A percentile compares a stretch with the other conserved stretches of the same genome.
Evolutionary conservation across 2,113 vertebrate genomes (phyloP).

Genomic region (Mobula birostris): DNA sequence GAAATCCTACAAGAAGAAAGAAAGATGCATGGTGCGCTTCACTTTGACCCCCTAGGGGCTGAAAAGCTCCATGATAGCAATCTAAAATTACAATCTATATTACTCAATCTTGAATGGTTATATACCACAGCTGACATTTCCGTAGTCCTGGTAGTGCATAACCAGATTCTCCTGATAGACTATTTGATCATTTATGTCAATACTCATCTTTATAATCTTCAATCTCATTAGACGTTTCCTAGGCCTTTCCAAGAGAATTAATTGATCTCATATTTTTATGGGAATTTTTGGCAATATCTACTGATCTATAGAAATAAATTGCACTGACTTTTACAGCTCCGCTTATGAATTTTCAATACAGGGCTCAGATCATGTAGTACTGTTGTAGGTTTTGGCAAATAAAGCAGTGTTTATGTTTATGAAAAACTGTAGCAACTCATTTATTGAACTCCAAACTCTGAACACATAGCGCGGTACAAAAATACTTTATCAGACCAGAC

Average conservation of each 20-base stretch:
- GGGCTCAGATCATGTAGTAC: not conserved
- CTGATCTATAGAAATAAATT: not conserved
- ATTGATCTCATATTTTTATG: not conserved
- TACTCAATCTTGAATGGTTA: conserved; percentile 15
- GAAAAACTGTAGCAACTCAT: no score
- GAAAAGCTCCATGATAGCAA: not conserved
- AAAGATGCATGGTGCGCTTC: not conserved
- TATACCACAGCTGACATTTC: conserved; percentile 13
- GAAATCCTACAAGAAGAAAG: not conserved
- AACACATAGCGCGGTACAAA: no score
- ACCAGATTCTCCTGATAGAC: not conserved
- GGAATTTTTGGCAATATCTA: not conserved
- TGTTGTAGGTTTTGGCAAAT: no score
- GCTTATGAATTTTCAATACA: not conserved
- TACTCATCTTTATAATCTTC: conserved; percentile 21
- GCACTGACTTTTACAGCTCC: no score
- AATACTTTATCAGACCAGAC: no score
- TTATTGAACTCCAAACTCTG: no score
- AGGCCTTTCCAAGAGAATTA: not conserved
- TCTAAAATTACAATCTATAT: conserved; percentile 15
- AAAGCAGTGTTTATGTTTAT: no score
- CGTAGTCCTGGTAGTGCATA: not conserved
- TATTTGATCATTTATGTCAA: conserved; percentile 29
- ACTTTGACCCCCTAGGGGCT: not conserved
- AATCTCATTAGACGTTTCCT: not conserved